phyloP scores from a whole-genome alignment of 2,113 vertebrate species.

The Channa maculata region DNA sequence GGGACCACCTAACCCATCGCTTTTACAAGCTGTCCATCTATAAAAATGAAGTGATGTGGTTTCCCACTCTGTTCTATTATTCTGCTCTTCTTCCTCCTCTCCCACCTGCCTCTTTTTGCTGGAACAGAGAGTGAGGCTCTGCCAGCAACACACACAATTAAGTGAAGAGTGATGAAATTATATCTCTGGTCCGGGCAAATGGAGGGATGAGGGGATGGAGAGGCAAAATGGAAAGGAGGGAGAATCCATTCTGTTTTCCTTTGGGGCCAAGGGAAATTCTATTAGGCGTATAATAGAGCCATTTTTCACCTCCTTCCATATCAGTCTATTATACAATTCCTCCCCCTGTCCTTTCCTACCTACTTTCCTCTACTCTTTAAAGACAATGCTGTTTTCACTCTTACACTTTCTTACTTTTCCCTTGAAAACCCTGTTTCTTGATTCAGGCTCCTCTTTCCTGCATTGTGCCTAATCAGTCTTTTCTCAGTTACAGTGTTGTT shows the following conservation, averaged over 20 bases:
- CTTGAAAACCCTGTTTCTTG: constrained; percentile 19
- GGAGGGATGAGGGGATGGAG: constrained; percentile 60
- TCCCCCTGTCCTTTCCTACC: constrained; percentile 33
- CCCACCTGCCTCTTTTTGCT: constrained; percentile 69
- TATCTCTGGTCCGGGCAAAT: constrained; percentile 71
- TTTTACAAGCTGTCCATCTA: constrained; percentile 69
- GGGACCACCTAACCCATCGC: constrained; percentile 44
- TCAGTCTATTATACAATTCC: constrained; percentile 48
- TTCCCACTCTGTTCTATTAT: constrained; percentile 62
- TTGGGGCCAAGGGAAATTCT: constrained; percentile 72
- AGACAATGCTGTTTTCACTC: neutral
- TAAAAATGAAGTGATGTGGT: constrained; percentile 77
- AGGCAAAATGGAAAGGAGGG: constrained; percentile 61
- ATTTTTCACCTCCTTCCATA: constrained; percentile 74
- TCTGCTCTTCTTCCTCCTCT: constrained; percentile 54
- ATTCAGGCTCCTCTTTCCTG: constrained; percentile 3
- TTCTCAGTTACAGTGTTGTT: no score
- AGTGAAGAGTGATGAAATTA: constrained; percentile 80
- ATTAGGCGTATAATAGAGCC: constrained; percentile 72
- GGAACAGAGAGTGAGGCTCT: constrained; percentile 50
- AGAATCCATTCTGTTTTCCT: constrained; percentile 75
- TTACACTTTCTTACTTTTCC: constrained; percentile 2
- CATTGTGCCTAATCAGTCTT: neutral
- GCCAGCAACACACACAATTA: constrained; percentile 68
- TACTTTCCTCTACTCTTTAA: constrained; percentile 22